Percentiles rank a stretch among this genome's conserved stretches.
Evolutionary conservation across 1,140 invertebrate species (phyloP).

Genomic region (Orussus abietinus): DNA sequence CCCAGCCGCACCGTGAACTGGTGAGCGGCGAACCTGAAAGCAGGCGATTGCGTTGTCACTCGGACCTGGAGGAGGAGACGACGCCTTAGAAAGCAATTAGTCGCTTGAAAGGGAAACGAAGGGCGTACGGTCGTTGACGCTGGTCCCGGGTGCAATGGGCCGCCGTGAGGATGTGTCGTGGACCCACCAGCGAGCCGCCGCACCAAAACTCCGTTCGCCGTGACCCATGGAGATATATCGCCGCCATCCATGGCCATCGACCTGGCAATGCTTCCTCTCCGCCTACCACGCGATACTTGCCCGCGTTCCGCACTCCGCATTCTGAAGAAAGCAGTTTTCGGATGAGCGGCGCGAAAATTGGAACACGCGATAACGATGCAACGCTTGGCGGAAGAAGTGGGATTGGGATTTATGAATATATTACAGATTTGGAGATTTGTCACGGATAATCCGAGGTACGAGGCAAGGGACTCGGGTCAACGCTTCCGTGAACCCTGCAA

Average conservation of each 20-base stretch:
- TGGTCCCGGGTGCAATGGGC: conserved; percentile 89
- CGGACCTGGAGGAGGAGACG: too few species aligned
- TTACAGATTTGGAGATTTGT: conserved; percentile 4
- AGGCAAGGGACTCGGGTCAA: not conserved
- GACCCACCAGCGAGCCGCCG: conserved; percentile 81
- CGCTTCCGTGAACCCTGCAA: not conserved
- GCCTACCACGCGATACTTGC: conserved; percentile 81
- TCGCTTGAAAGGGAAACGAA: too few species aligned
- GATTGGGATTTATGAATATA: conserved; percentile 4
- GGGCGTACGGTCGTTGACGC: conserved; percentile 78
- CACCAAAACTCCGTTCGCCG: conserved; percentile 90
- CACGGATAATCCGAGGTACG: too few species aligned
- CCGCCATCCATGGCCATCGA: conserved; percentile 91
- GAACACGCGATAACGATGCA: too few species aligned
- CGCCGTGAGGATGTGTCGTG: conserved; percentile 79
- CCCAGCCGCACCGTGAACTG: conserved; percentile 87
- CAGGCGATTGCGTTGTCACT: too few species aligned
- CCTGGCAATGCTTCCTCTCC: conserved; percentile 80
- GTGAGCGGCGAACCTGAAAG: conserved; percentile 70
- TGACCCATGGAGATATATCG: conserved; percentile 83
- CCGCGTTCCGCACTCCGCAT: conserved; percentile 77
- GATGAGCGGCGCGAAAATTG: conserved; percentile 1
- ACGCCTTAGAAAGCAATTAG: too few species aligned
- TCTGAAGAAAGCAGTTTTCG: conserved; percentile 48
- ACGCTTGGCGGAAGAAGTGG: too few species aligned